Evolutionary conservation across 2,113 vertebrate species (phyloP), one percentile per base, ranked within the genome.

Genomic region (Colinus virginianus): DNA sequence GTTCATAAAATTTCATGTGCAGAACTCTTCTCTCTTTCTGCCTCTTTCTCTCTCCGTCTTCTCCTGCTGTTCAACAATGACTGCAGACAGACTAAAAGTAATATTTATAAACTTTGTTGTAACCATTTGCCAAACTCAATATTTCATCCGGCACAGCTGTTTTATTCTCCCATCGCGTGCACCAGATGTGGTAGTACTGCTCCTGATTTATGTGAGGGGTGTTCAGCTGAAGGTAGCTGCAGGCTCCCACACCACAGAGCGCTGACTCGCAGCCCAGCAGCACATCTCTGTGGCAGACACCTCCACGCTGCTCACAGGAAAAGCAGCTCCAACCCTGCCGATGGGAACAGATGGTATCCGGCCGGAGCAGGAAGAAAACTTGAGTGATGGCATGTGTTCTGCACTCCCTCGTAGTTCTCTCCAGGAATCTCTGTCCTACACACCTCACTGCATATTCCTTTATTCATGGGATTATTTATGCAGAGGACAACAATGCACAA

Each of bases 311-410:
- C 62, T 90, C 80, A 56, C 19, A 70, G 62, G 62, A 78, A 85
- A 88, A 55, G 83, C 18, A 75, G 20, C 42, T 87, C 56, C 79
- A 66, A 86, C 93, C 34, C 32, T 63, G 51, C 45, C 36, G 36
- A 92, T 79, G 87, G 14, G 6, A 87, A 76, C 78, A 96, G 85
- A 95, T 88, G 88, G 61, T 17, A 84, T 34, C 13, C 34, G 66
- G n/a, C 45, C 66, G 81, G 45, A 58, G 74, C 61, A 84, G 87
- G 78, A 95, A 90, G 92, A 94, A 96, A 96, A 75, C 72, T 51
- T 74, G 3, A 95, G 93, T 58, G 49, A 55, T 62, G 90, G 36
- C 55, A 68, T 32, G 21, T 7, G 19, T 93, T 92, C 78, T 1
- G 9, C 18, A 84, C 43, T 79, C 95, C 58, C 78, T 56, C 43